Percentiles rank a stretch among this genome's conserved stretches.
These are phyloP conservation scores for Pangasius mekongensis DNA, from an alignment of 2,797 vertebrate species.

Conservation along the genomic window DNA sequence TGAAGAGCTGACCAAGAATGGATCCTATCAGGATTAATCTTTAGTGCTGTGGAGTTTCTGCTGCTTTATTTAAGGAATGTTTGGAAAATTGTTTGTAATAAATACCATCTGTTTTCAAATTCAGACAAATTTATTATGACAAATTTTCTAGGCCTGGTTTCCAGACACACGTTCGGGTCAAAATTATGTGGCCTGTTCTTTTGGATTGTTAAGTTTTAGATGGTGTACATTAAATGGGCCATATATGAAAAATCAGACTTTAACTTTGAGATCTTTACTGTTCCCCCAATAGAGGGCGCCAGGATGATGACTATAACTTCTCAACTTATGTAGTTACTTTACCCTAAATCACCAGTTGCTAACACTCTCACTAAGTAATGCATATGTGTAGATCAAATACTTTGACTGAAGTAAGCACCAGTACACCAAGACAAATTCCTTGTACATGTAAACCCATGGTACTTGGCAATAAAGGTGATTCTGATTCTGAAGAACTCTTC, in stretches of 20 bases:
- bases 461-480: too few relatives aligned
- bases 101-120: constrained; percentile 34
- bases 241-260: not conserved
- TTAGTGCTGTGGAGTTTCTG: not conserved
- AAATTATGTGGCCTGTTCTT: not conserved
- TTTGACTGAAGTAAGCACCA: not conserved
- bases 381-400: not conserved
- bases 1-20: constrained; percentile 29
- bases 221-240: not conserved
- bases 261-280: not conserved
- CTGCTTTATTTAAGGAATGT: constrained; percentile 10
- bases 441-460: too few relatives aligned
- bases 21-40: constrained; percentile 10
- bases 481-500: not conserved
- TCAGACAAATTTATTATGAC: constrained; percentile 17
- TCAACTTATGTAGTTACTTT: not conserved
- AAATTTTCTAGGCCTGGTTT: not conserved
- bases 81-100: constrained; percentile 24
- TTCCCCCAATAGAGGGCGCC: constrained; percentile 44
- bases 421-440: too few relatives aligned
- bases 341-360: not conserved
- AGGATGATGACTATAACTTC: constrained; percentile 1
- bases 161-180: not conserved
- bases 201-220: not conserved
- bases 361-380: not conserved